Evolutionary conservation across 1,140 invertebrate genomes (phyloP), one percentile per base, ranked within the genome.

Genomic region (Pseudobourletiella spinata): DNA sequence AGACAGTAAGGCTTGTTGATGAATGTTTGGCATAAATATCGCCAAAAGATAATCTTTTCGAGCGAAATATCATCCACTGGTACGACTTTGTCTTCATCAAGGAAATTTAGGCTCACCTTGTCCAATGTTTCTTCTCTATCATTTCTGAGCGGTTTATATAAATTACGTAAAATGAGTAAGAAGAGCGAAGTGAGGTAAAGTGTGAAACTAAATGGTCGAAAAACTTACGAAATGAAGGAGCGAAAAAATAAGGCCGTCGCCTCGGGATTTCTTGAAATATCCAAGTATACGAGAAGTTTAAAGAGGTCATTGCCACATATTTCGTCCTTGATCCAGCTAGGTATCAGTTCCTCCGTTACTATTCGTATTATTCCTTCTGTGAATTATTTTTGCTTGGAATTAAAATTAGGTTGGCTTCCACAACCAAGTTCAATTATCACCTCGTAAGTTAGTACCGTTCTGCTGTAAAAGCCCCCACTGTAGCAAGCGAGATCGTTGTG

Each of bases 31-130:
- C 32, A 54, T 24, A 64, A 11, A 28, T 15, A 52, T 1, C n/a
- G n/a, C 62, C 62, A 64, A 26, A 24, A 58, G 11, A 64, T 30
- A 14, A 32, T 52, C 8, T 26, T 44, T 56, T 64, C 62, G n/a
- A 64, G 16, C 3, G 3, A 22, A 0, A 59, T 4, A 0, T 44
- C 2, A 11, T 55, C 29, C 1, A 60, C 4, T 39, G 48, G 30
- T 25, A 60, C 25, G 18, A 60, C 20, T 16, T 54, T 51, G 2
- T 60, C 8, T 11, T 60, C 30, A n/a, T 51, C 28, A 14, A 60
- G 20, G 15, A 60, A 60, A 2, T 4, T 52, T 26, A 25, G 11
- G 30, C 54, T 35, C 1, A 42, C 18, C 18, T 60, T 52, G 18
- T 15, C 22, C 25, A 60, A 60, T 4, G 30, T 26, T 52, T 60